Conservation (phyloP, 2,797 vertebrate genomes). For the Ceryle rudis region DNA sequence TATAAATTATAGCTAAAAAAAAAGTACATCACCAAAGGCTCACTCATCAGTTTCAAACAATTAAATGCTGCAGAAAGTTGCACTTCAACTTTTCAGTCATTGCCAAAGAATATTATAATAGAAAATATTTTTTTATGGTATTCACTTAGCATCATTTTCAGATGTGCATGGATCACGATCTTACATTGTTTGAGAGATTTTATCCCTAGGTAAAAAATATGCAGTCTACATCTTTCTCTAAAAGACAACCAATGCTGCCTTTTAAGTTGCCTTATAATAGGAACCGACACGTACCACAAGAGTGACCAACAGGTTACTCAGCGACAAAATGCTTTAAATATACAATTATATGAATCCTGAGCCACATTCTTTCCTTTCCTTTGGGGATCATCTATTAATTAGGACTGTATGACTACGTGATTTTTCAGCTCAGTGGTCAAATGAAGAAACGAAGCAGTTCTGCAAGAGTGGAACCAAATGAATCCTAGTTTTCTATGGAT, state of each 20-base stretch:
- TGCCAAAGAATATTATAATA: not conserved
- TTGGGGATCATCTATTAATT: constrained; percentile 55
- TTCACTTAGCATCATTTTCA: not conserved
- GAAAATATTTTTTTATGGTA: not conserved
- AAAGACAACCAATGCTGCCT: not conserved
- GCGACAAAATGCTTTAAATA: not conserved
- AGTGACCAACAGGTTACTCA: constrained; percentile 1
- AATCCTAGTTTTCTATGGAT: constrained; percentile 29
- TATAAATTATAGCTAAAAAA: not conserved
- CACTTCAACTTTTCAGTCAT: not conserved
- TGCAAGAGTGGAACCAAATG: constrained; percentile 27
- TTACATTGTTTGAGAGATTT: not conserved
- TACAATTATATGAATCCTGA: constrained; percentile 18
- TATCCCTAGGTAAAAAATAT: not conserved
- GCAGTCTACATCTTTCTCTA: not conserved
- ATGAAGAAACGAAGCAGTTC: constrained; percentile 23
- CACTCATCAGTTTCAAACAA: not conserved
- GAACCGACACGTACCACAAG: not conserved
- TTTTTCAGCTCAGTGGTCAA: constrained; percentile 69
- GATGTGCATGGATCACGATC: not conserved
- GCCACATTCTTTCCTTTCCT: not conserved
- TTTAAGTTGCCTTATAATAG: not conserved
- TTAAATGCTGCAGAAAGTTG: not conserved
- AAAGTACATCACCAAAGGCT: not conserved
- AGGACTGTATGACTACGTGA: constrained; percentile 30